Base-by-base conservation (phyloP, 2,113 vertebrate species). In the Sebastes fasciatus region DNA sequence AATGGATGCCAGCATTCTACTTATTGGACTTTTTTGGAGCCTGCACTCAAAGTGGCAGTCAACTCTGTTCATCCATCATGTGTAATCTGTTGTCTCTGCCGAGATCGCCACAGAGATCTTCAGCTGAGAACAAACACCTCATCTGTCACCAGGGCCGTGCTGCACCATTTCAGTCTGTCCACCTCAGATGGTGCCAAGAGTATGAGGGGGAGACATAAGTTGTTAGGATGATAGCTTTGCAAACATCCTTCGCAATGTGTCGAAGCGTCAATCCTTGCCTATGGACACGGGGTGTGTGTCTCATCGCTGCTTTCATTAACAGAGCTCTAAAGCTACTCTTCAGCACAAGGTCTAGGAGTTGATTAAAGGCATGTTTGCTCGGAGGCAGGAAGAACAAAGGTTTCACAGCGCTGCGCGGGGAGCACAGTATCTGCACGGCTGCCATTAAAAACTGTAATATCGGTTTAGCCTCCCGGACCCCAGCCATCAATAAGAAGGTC, bases 371-470 rank as follows among this genome's bases (percentile, higher is more conserved):
- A 70, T 72, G 74, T 87, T 86, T 60, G 88, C 88, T 88, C 12
- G 19, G 58, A 87, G 87, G 86, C 83, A 81, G 71, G 63, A 86
- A 77, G 71, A 85, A 86, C 78, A 87, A 88, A 90, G 73, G 84
- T 86, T 83, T 80, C 52, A 17, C 72, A 48, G 74, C n/a, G 19
- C 66, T 64, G 77, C 64, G 55, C 52, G 40, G 60, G 73, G 85
- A 83, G 77, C 74, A 74, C 78, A 80, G 79, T 90, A 89, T 92
- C 88, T 85, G 79, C 86, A 61, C 54, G 12, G 49, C 76, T 80
- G 90, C 88, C 86, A 93, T 89, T 92, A 89, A 88, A 90, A 87
- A 92, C 82, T 91, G 90, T 90, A 91, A 93, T 92, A 92, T 90
- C 74, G 79, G 73, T 92, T 89, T 89, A 89, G 88, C 93, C 91